phyloP scores from a whole-genome alignment of 2,888 invertebrate genomes.

The Leucophora obtusa region DNA sequence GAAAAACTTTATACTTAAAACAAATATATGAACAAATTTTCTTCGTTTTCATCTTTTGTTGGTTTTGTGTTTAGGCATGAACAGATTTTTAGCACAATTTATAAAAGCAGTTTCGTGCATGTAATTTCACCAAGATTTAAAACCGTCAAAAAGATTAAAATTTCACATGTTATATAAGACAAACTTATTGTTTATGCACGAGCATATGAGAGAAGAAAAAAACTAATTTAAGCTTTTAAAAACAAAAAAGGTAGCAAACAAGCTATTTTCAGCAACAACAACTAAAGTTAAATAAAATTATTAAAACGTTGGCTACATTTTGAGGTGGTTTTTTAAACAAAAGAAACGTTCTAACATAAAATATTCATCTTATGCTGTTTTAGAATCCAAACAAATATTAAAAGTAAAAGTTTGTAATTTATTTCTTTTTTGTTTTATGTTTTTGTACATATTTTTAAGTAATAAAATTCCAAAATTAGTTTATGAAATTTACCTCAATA shows the following conservation, averaged over 20 bases:
- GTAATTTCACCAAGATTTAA: slow-evolving; percentile 8
- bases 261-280: not conserved
- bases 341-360: not conserved
- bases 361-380: too few species aligned
- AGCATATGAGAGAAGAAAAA: not conserved
- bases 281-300: not conserved
- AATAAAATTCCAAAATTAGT: not conserved
- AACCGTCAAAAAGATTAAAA: slow-evolving; percentile 22
- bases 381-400: not conserved
- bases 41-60: slow-evolving; percentile 3
- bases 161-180: not conserved
- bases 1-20: not conserved
- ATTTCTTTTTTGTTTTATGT: slow-evolving; percentile 1
- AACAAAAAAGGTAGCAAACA: not conserved
- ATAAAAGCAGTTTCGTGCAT: not conserved
- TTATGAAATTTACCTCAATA: not conserved
- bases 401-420: not conserved
- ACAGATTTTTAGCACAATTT: slow-evolving; percentile 11
- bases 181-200: not conserved
- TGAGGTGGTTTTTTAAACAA: not conserved
- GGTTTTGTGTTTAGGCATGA: slow-evolving; percentile 17
- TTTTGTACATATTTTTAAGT: not conserved
- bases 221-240: not conserved
- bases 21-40: slow-evolving; percentile 6
- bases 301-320: not conserved